phyloP scores from a whole-genome alignment of 2,888 invertebrate species.

The Suillia variegata region DNA sequence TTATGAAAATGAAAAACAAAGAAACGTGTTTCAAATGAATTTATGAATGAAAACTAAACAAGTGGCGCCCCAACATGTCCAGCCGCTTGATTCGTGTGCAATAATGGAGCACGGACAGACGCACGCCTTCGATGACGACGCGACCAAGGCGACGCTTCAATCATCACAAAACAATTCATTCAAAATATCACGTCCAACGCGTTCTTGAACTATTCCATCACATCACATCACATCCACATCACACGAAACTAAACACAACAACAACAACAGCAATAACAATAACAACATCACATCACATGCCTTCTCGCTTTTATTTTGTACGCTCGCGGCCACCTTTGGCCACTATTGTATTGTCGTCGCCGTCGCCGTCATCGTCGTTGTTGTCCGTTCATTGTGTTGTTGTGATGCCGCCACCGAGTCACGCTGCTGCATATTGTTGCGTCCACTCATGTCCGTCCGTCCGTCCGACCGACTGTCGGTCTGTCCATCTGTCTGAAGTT shows the following conservation, averaged over 20 bases:
- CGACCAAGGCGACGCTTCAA: constrained; percentile 4
- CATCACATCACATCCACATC: constrained; percentile 6
- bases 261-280: background rate
- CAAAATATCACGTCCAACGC: constrained; percentile 37
- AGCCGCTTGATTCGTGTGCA: constrained; percentile 21
- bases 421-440: background rate
- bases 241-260: background rate
- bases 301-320: background rate
- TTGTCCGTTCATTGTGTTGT: background rate
- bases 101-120: background rate
- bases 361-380: background rate
- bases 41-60: constrained; percentile 34
- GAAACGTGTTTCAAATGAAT: constrained; percentile 31
- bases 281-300: constrained; percentile 1
- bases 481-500: constrained; percentile 5
- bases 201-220: constrained; percentile 18
- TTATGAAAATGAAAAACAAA: background rate
- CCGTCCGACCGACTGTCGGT: background rate
- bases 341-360: background rate
- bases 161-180: constrained; percentile 21
- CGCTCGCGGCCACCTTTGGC: constrained; percentile 1
- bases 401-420: background rate
- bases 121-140: background rate
- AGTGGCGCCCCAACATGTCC: constrained; percentile 28
- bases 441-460: background rate